Percentiles rank a stretch among this genome's conserved stretches.
phyloP scores from a whole-genome alignment of 2,113 vertebrate genomes.

The Myotis brandtii region DNA sequence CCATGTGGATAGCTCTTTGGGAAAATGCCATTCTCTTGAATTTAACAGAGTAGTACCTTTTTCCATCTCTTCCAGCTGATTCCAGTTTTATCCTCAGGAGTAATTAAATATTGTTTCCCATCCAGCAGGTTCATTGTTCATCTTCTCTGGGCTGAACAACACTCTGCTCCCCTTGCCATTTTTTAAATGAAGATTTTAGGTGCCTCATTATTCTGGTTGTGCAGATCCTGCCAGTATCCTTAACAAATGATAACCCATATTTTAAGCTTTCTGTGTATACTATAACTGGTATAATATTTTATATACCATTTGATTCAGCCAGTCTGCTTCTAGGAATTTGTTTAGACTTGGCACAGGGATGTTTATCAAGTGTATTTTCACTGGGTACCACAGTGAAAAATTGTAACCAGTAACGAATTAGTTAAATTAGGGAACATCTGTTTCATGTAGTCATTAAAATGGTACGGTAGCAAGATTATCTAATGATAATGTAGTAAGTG shows the following conservation, averaged over 20 bases:
- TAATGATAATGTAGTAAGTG: neutral
- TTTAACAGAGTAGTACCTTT: neutral
- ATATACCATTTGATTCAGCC: neutral
- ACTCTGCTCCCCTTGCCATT: neutral
- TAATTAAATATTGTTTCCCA: neutral
- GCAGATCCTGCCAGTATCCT: neutral
- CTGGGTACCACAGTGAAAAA: neutral
- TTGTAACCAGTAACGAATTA: neutral
- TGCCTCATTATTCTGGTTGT: neutral
- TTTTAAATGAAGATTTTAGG: neutral
- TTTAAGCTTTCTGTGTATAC: neutral
- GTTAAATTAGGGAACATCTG: constrained; percentile 52
- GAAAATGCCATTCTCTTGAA: neutral
- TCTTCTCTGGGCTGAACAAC: neutral
- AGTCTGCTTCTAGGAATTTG: constrained; percentile 12
- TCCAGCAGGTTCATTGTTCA: neutral
- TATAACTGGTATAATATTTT: neutral
- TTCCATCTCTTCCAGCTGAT: neutral
- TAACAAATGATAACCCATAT: neutral
- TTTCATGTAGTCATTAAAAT: constrained; percentile 45
- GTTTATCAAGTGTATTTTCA: constrained; percentile 26
- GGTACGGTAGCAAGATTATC: neutral
- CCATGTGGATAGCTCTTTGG: neutral
- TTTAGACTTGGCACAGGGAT: constrained; percentile 12
- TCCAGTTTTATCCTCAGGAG: neutral